These are phyloP conservation scores for honey bee (Apis mellifera) DNA, from an alignment of 1,140 invertebrate genomes.

Conservation along the genomic window Amel_HAv3.1 CM009937.2:13568501-13569000, in stretches of 20 bases:
- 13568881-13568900: slow-evolving; percentile 45
- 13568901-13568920: slow-evolving; percentile 52
- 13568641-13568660: no score
- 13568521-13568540: no score
- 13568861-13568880: slow-evolving; percentile 57
- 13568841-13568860: slow-evolving; percentile 65
- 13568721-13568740: slow-evolving; percentile 3
- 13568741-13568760: neutral
- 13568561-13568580: no score
- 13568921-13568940: no score
- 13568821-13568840: slow-evolving; percentile 19
- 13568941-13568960: no score
- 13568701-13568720: slow-evolving; percentile 70
- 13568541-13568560: no score
- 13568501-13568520: no score
- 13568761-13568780: slow-evolving; percentile 36
- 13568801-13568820: slow-evolving; percentile 28
- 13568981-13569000: no score
- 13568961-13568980: no score
- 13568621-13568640: no score
- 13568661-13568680: slow-evolving; percentile 21
- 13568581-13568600: no score
- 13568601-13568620: no score
- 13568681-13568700: slow-evolving; percentile 39
- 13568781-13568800: slow-evolving; percentile 60